Evolutionary conservation across 2,797 vertebrate genomes (phyloP), one percentile per base, ranked within the genome.

Genomic region (Salmo trutta): DNA sequence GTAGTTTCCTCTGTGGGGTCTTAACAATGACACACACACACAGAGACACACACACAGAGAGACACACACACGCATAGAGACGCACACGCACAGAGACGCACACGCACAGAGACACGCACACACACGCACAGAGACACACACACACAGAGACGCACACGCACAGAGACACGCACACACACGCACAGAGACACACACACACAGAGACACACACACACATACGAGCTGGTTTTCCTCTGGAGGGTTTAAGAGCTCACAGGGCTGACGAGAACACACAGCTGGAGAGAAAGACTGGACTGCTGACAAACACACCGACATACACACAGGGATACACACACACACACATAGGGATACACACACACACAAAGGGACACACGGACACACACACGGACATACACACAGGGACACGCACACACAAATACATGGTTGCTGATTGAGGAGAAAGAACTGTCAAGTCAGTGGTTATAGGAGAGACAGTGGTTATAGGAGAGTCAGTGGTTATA

Each of bases 81-180:
- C 33, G 1, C 33, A 7, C 36, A 6, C 33, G 4, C 33, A 33
- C 66, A 31, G 24, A 67, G 4, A 36, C 33, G 6, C 33, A 36
- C 33, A 7, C 33, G 0, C 33, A 36, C 66, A 31, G 1, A 68
- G 1, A 68, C 29, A 68, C 29, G 36, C 67, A 47, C 19, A 70
- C 36, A 41, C 51, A 54, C 51, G 10, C 71, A 41, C 31, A 33
- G 1, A 33, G 5, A 33, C 0, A 54, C 41, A 31, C 24, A 54
- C 36, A 73, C 59, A 52, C 29, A 3, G 59, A 76, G 41, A 65
- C 24, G 65, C 69, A 33, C 47, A 31, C 24, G 8, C 64, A n/a
- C 74, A 82, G 31, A 76, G 71, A 62, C 29, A 75, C 53, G 52
- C 33, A 1, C 65, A 76, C 70, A 65, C 24, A 71, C 69, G 17